These are phyloP conservation scores for Clusia tigrina DNA, from an alignment of 2,888 invertebrate genomes.

Conservation along the genomic window DNA sequence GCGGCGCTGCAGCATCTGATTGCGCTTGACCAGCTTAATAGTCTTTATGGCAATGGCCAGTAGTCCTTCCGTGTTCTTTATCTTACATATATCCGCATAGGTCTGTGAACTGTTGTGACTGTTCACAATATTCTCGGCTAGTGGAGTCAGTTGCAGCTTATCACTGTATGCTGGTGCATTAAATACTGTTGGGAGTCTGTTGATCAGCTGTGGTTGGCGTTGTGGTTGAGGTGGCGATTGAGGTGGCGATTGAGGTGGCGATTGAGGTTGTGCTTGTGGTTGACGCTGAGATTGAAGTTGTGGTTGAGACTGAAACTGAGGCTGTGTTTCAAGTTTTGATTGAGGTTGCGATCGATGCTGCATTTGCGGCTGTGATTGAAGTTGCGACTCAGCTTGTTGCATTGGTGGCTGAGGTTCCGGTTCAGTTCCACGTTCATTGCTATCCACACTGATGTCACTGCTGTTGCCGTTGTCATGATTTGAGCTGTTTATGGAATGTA, in stretches of 20 bases:
- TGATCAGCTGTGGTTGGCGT: constrained; percentile 4
- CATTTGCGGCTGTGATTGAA: constrained; percentile 23
- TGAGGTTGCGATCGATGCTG: too few species aligned
- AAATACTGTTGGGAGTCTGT: constrained; percentile 25
- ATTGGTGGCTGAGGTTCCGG: background rate
- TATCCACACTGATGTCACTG: constrained; percentile 7
- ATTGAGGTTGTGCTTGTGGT: too few species aligned
- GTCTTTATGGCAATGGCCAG: constrained; percentile 72
- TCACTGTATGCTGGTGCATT: constrained; percentile 18
- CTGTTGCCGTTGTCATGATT: constrained; percentile 28
- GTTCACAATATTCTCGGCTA: background rate
- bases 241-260: too few species aligned
- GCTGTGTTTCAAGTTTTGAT: too few species aligned
- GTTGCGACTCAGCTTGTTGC: background rate
- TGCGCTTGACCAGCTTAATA: constrained; percentile 70
- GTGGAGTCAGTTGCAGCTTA: constrained; percentile 16
- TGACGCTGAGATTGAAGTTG: too few species aligned
- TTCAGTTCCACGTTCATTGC: background rate
- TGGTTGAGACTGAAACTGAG: too few species aligned
- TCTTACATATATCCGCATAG: constrained; percentile 31
- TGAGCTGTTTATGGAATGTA: constrained; percentile 30
- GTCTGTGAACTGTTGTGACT: constrained; percentile 28
- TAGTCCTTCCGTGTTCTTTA: constrained; percentile 64
- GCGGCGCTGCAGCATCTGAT: constrained; percentile 70
- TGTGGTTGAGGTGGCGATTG: too few species aligned